Base-by-base conservation (phyloP, 2,797 vertebrate genomes). In the Cuculus canorus region DNA sequence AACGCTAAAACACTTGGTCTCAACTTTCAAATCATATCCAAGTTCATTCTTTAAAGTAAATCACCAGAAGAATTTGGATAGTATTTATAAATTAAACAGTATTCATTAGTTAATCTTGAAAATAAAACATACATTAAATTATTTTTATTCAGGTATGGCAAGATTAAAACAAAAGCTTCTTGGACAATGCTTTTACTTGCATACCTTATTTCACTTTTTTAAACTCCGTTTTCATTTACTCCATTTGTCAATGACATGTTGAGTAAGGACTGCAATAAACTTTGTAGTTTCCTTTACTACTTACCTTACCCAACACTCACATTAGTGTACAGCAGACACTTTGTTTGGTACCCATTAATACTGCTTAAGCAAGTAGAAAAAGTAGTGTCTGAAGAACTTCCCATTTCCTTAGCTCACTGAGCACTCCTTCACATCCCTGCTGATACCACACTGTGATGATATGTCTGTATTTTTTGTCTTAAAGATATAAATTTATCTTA, bases 391-490 rank as follows among this genome's bases (percentile, higher is more conserved):
- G n/a, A 87, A 77, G n/a, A 54, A 59, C 39, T 80, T 35, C 35
- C 47, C 25, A 37, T 47, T 70, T 82, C 39, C 27, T 91, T 14
- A 75, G 64, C 48, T 71, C 9, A 37, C 1, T 14, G 14, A 53
- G 52, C 45, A 41, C 56, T 56, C 61, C 14, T 64, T 80, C 59
- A 71, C 17, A 33, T 30, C 32, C 12, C 45, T 73, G n/a, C 33
- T 10, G 13, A 54, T n/a, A 48, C 9, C 18, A 75, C 7, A 5
- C 2, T 0, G 0, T 45, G 17, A 61, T 41, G 30, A 53, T 35
- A 12, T 8, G 2, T 2, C 23, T 8, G 8, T 18, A 24, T 57
- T 27, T 93, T 85, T 65, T 37, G 21, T 33, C 75, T 47, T 52
- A 43, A 66, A 82, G 33, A 81, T 7, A 41, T 18, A 14, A 4